Evolutionary conservation across 2,888 invertebrate genomes (phyloP), one percentile per base, ranked within the genome.

Genomic region (Cetonia aurata): DNA sequence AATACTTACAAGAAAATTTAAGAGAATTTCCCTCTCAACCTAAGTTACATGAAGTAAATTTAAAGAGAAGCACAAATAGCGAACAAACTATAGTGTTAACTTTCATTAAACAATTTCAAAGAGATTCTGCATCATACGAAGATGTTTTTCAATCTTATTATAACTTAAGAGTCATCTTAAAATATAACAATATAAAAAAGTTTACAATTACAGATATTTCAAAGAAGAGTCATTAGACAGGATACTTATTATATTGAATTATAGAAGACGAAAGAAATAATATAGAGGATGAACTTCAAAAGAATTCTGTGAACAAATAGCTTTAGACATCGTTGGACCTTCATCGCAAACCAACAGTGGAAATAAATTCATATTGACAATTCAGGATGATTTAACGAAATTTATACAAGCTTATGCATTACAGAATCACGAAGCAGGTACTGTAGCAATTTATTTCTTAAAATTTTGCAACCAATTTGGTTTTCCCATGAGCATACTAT

Each of bases 301-400:
- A n/a, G n/a, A n/a, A n/a, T n/a, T n/a, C n/a, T n/a, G n/a, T n/a
- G n/a, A 81, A 77, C 75, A 76, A 72, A 75, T 79, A 15, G 79
- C 78, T 37, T 13, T 82, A 6, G 82, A 83, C 56, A 78, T 82
- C 2, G 80, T n/a, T n/a, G n/a, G n/a, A n/a, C n/a, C n/a, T n/a
- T n/a, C 56, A 78, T 82, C 2, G 80, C 81, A 42, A 56, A 79
- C 81, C 0, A 72, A 76, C 66, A 62, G 72, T 13, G 80, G 78
- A 25, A 81, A 81, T 71, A 76, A 75, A 75, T 83, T 75, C 65
- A 78, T 83, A 31, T 59, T 83, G n/a, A 82, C 83, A 0, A 41
- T 81, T 8, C 80, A 81, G 75, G 81, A 83, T 67, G 80, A 82
- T 70, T 70, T 81, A 41, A 80, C 80, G 0, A 82, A 83, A 77